A percentile compares a stretch with the other conserved stretches of the same genome.
These are phyloP conservation scores for Tetragonisca angustula DNA, from an alignment of 2,888 invertebrate species.

Conservation along the genomic window DNA sequence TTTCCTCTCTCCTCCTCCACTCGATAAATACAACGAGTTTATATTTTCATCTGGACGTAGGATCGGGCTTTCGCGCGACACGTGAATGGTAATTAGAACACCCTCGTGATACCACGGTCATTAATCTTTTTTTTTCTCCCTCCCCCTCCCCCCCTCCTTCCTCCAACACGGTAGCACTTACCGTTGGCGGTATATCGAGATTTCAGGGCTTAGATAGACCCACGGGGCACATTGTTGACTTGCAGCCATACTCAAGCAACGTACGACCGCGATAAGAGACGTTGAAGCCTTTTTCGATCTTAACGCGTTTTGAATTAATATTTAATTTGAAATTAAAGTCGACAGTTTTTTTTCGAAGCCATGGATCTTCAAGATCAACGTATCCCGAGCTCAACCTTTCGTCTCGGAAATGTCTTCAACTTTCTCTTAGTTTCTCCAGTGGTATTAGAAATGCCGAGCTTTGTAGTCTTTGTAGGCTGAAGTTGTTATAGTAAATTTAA, in stretches of 20 bases:
- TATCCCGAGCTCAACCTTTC: not conserved
- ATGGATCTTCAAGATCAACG: not conserved
- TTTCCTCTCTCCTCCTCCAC: not conserved
- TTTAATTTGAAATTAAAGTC: not conserved
- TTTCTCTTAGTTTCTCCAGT: too few species aligned
- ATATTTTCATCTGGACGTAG: not conserved
- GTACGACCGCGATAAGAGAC: not conserved
- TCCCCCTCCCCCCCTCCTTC: too few species aligned
- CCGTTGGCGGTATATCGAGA: not conserved
- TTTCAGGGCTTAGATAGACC: not conserved
- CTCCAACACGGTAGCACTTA: not conserved
- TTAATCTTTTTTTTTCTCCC: constrained; percentile 6
- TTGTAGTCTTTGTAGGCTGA: too few species aligned
- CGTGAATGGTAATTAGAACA: constrained; percentile 2
- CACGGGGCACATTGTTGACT: not conserved
- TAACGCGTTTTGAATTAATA: not conserved
- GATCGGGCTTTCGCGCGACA: not conserved
- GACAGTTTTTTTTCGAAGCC: too few species aligned
- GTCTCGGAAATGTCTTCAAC: too few species aligned
- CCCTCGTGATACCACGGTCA: not conserved
- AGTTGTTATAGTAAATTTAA: too few species aligned
- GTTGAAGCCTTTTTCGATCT: not conserved
- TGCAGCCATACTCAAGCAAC: not conserved
- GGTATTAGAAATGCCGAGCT: too few species aligned
- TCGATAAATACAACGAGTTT: not conserved